Percentiles rank a stretch among this genome's conserved stretches.
Conservation (phyloP, 2,797 vertebrate species). For the Ceryle rudis region DNA sequence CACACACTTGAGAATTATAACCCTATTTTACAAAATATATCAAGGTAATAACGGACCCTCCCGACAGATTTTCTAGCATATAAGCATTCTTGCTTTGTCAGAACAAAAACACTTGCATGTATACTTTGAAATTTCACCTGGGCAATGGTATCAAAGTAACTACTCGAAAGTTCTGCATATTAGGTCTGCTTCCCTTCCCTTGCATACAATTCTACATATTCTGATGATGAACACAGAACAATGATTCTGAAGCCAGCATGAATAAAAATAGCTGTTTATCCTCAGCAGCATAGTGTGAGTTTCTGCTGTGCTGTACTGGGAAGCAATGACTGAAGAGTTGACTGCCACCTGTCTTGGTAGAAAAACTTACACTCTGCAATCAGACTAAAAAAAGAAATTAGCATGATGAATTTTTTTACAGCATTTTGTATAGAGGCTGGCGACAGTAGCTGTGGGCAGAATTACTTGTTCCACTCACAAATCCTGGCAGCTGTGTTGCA, state of each 20-base stretch:
- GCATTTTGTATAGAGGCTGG: neutral
- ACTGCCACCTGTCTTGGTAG: neutral
- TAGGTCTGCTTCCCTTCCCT: neutral
- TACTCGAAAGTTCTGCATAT: neutral
- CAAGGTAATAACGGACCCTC: neutral
- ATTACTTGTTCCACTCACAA: neutral
- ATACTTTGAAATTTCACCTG: neutral
- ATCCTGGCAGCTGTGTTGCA: neutral
- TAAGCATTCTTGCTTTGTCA: neutral
- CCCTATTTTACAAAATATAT: neutral
- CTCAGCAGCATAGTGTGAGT: neutral
- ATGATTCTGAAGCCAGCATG: neutral
- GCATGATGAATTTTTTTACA: neutral
- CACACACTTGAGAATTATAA: neutral
- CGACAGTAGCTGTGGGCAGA: accelerated
- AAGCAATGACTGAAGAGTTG: neutral
- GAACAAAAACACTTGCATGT: neutral
- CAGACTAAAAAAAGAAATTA: neutral
- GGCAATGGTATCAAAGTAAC: neutral
- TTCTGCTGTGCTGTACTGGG: neutral
- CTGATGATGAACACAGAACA: neutral
- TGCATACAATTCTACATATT: accelerated
- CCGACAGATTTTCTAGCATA: neutral
- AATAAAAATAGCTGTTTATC: neutral
- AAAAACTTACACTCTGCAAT: neutral